Evolutionary conservation across 92 coral and sea anemone genomes (phyloP).

Genomic region (Umimayanthus chanpuru): DNA sequence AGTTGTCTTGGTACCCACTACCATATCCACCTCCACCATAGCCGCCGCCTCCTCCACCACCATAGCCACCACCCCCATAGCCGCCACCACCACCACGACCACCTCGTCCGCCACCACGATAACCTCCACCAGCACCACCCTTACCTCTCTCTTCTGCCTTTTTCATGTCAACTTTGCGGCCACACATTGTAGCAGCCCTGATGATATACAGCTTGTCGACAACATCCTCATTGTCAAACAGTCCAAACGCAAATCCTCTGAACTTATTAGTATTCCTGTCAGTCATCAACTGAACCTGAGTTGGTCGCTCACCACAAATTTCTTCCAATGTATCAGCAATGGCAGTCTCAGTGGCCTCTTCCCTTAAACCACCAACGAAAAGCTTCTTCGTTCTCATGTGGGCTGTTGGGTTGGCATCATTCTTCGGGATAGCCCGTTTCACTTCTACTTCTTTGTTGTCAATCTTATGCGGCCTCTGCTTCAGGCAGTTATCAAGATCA

Average conservation of each 20-base stretch:
- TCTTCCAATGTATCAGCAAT: slow-evolving; percentile 67
- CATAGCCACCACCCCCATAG: slow-evolving; percentile 46
- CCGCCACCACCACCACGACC: slow-evolving; percentile 57
- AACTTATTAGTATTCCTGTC: slow-evolving; percentile 55
- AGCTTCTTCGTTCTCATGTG: slow-evolving; percentile 87
- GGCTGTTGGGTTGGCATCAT: slow-evolving; percentile 83
- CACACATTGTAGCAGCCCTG: slow-evolving; percentile 61
- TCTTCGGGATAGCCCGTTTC: slow-evolving; percentile 89
- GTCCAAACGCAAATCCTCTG: slow-evolving; percentile 72
- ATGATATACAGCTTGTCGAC: slow-evolving; percentile 91
- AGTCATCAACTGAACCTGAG: slow-evolving; percentile 56
- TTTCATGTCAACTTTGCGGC: slow-evolving; percentile 82
- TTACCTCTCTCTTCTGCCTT: slow-evolving; percentile 84
- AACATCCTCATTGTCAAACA: slow-evolving; percentile 79
- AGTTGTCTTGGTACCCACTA: slow-evolving; percentile 15
- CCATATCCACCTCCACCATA: slow-evolving; percentile 27
- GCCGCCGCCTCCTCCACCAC: slow-evolving; percentile 36
- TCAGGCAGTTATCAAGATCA: slow-evolving; percentile 61
- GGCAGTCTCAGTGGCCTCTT: slow-evolving; percentile 72
- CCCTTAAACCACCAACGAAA: slow-evolving; percentile 85
- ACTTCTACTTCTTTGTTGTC: slow-evolving; percentile 77
- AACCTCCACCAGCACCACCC: slow-evolving; percentile 59
- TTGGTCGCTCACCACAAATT: slow-evolving; percentile 64
- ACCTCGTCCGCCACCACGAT: slow-evolving; percentile 67
- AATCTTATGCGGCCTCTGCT: slow-evolving; percentile 63